Conservation (phyloP, 2,797 vertebrate species). For the Simalia tracyae region DNA sequence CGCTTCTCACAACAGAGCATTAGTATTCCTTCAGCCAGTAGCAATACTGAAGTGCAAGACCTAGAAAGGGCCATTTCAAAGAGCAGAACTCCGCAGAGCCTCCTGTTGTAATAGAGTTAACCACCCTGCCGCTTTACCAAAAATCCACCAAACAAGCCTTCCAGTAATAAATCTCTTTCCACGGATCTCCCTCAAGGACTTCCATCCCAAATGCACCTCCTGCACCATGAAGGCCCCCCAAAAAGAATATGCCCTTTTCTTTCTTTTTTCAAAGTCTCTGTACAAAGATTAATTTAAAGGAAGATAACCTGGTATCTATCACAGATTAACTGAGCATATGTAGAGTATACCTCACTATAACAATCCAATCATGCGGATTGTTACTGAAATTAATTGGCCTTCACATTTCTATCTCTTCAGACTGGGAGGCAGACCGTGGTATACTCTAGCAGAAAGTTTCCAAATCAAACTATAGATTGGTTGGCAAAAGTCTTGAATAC, state of each 20-base stretch:
- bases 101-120: background rate
- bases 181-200: background rate
- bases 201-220: background rate
- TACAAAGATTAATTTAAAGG: background rate
- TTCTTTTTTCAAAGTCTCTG: background rate
- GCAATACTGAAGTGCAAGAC: background rate
- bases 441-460: background rate
- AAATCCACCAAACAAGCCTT: background rate
- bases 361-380: background rate
- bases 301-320: background rate
- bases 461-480: background rate
- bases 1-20: background rate
- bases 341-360: background rate
- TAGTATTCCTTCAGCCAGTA: background rate
- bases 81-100: background rate
- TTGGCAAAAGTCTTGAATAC: background rate
- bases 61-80: background rate
- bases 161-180: background rate
- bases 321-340: background rate
- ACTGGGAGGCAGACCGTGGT: rapidly evolving
- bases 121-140: background rate
- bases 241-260: background rate
- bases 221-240: background rate
- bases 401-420: background rate
- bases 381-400: background rate